Conservation (phyloP, 2,888 invertebrate genomes). For the Euzophera pinguis region DNA sequence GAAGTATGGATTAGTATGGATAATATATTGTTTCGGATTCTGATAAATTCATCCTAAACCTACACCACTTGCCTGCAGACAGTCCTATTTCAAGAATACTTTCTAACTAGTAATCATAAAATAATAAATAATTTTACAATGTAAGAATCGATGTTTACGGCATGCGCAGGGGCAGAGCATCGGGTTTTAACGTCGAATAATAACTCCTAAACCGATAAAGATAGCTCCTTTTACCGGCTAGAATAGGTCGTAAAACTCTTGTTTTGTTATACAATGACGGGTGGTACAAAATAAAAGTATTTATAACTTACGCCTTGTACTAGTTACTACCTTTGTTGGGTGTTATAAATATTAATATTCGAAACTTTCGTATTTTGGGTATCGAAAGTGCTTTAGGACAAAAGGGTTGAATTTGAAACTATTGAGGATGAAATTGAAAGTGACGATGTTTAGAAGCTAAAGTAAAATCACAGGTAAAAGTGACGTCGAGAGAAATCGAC, state of each 20-base stretch:
- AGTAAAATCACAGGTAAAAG: not conserved
- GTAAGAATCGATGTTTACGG: constrained; percentile 30
- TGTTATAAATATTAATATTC: constrained; percentile 72
- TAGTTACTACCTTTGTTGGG: constrained; percentile 53
- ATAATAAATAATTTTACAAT: constrained; percentile 29
- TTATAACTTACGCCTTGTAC: constrained; percentile 58
- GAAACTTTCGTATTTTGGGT: constrained; percentile 53
- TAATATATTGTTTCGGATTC: too few relatives aligned
- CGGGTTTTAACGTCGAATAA: constrained; percentile 37
- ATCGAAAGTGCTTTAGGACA: constrained; percentile 42
- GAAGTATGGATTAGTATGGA: too few relatives aligned
- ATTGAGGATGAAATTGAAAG: constrained; percentile 28
- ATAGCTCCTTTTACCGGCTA: constrained; percentile 39
- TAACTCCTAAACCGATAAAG: constrained; percentile 37
- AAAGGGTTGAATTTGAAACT: constrained; percentile 44
- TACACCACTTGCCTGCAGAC: not conserved
- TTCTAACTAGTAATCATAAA: not conserved
- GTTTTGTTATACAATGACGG: constrained; percentile 66
- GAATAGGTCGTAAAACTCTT: constrained; percentile 48
- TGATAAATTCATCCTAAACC: too few relatives aligned
- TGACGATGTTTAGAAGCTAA: not conserved
- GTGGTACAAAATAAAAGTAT: constrained; percentile 68
- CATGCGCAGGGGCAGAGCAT: constrained; percentile 36
- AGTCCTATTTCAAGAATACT: not conserved
- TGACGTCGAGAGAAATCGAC: too few relatives aligned